Evolutionary conservation across 1,140 invertebrate species (phyloP).

Genomic region (Maconellicoccus hirsutus): DNA sequence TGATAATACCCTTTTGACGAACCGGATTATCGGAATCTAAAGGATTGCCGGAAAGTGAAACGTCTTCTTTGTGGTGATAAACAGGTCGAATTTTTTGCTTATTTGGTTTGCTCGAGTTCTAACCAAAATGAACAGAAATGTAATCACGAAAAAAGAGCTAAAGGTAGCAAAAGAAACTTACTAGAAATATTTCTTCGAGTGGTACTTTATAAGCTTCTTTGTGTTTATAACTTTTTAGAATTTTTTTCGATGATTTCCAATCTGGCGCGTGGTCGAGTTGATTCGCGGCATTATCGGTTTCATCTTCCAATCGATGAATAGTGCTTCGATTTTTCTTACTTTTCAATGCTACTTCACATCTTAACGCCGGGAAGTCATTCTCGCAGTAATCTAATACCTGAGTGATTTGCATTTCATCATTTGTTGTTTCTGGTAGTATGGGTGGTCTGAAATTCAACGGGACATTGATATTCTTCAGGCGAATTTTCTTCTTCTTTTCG

Average conservation of each 20-base stretch:
- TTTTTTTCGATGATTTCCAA: background rate
- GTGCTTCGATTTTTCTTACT: background rate
- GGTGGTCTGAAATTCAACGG: background rate
- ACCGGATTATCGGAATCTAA: background rate
- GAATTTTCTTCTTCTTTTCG: background rate
- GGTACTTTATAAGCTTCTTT: background rate
- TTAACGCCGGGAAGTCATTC: background rate
- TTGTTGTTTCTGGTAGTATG: background rate
- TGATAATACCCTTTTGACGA: background rate
- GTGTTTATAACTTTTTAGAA: background rate
- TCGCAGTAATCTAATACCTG: background rate
- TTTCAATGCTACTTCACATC: background rate
- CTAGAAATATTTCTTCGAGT: background rate
- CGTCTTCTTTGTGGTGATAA: background rate
- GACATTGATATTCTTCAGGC: background rate
- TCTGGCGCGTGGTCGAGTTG: background rate
- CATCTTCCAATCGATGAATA: background rate
- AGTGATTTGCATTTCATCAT: background rate
- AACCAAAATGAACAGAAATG: too few relatives aligned
- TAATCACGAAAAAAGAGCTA: too few relatives aligned
- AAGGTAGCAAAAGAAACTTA: too few relatives aligned
- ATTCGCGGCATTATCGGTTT: background rate
- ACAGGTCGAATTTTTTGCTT: background rate
- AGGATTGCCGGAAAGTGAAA: background rate
- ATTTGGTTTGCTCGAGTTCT: background rate